These are phyloP conservation scores for Dufourea novaeangliae DNA, from an alignment of 1,140 invertebrate species.

Conservation along the genomic window DNA sequence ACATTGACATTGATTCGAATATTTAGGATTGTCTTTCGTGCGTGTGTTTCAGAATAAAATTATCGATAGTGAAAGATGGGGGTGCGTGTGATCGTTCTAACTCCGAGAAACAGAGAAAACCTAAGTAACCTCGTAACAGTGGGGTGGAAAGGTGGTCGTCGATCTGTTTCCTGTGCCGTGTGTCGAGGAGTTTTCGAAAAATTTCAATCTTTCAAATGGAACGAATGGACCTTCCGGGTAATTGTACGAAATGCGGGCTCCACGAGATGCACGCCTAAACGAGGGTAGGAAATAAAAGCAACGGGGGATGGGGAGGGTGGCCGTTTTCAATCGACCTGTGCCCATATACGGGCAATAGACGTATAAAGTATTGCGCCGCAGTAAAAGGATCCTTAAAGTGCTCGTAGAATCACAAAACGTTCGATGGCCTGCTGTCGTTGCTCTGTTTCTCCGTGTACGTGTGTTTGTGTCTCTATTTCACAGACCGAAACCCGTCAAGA, in stretches of 20 bases:
- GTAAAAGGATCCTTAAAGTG: constrained; percentile 61
- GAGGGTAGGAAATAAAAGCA: constrained; percentile 61
- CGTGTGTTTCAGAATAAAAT: too few species aligned
- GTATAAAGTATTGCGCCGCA: constrained; percentile 54
- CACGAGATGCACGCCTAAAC: constrained; percentile 59
- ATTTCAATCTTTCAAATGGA: constrained; percentile 66
- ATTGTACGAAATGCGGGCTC: constrained; percentile 68
- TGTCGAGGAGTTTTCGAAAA: constrained; percentile 57
- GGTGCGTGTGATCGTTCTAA: too few species aligned
- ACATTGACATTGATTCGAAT: too few species aligned
- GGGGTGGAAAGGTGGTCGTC: not conserved
- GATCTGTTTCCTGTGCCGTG: constrained; percentile 8
- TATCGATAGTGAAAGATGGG: too few species aligned
- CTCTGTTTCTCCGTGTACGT: too few species aligned
- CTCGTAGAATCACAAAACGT: constrained; percentile 52
- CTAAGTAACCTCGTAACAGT: too few species aligned
- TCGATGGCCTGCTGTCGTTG: too few species aligned
- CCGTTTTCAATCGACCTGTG: constrained; percentile 64
- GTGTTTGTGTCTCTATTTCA: not conserved
- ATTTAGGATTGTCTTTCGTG: too few species aligned
- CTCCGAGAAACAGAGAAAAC: too few species aligned
- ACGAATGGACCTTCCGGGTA: constrained; percentile 58
- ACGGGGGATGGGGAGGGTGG: not conserved
- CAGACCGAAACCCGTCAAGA: too few species aligned
- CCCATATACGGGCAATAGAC: constrained; percentile 65